These are phyloP conservation scores for Slavum lentiscoides DNA, from an alignment of 2,888 invertebrate species.

Conservation along the genomic window DNA sequence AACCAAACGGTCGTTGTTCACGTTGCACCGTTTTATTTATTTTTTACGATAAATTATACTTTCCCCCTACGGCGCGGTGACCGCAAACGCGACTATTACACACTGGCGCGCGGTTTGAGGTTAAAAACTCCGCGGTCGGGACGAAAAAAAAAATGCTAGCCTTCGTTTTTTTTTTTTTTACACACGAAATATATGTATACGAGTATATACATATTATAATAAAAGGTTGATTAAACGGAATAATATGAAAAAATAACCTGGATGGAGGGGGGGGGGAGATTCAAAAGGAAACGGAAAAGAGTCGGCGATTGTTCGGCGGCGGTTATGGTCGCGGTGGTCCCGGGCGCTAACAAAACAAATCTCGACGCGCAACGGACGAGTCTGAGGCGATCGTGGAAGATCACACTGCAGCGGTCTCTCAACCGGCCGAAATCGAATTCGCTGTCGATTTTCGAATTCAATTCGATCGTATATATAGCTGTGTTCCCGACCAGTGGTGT, in stretches of 20 bases:
- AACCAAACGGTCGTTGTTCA: background rate
- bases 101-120: slow-evolving; percentile 6
- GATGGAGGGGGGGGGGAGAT: too few relatives aligned
- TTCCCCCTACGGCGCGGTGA: too few relatives aligned
- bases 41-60: background rate
- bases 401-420: background rate
- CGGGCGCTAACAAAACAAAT: background rate
- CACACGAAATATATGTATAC: background rate
- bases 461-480: too few relatives aligned
- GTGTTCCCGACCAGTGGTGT: too few relatives aligned
- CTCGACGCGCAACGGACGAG: background rate
- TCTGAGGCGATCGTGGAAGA: background rate
- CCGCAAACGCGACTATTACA: too few relatives aligned
- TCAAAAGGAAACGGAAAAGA: background rate
- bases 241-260: background rate
- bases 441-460: too few relatives aligned
- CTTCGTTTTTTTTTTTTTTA: background rate
- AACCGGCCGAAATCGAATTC: too few relatives aligned
- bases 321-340: too few relatives aligned
- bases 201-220: background rate
- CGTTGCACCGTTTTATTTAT: background rate
- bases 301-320: background rate
- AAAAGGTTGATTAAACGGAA: slow-evolving; percentile 29
- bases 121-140: background rate
- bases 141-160: too few relatives aligned